Base-by-base conservation (phyloP, 2,113 vertebrate species). In the Sphaerodactylus townsendi region DNA sequence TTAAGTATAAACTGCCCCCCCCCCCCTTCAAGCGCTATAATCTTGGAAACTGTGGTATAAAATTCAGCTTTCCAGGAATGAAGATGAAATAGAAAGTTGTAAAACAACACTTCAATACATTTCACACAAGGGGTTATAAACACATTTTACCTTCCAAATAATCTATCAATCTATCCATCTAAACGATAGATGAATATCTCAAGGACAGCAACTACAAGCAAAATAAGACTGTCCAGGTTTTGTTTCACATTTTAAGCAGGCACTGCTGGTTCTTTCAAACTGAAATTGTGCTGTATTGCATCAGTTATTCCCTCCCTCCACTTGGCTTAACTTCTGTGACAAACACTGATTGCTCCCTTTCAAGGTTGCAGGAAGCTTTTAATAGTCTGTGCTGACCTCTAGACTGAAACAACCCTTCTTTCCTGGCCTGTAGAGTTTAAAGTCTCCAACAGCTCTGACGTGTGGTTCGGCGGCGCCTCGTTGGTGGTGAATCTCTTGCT, bases 381-480 rank as follows among this genome's bases (percentile, higher is more conserved):
- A 88, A 73, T 92, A 87, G 79, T 77, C 37, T 0, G 94, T 93
- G 97, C 98, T 99, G 96, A 99, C 99, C 98, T 99, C 98, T 94
- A 97, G 94, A 96, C 94, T 97, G 96, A 98, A 97, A 97, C 96
- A 96, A 97, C 97, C 95, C 95, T 95, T 95, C 93, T 94, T 90
- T 94, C 93, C 97, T 88, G 96, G 95, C 95, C 96, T 96, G 96
- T 95, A 95, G 97, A 96, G 96, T 96, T 97, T 98, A 93, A 95
- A 94, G 95, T 97, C 97, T 97, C 98, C 98, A 44, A 97, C 95
- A 85, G 97, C 95, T 94, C 94, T 96, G 95, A 97, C 96, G 95
- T 97, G 96, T 95, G 96, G 96, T 95, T 97, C 96, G 91, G 92
- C 95, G 71, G 94, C 90, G 87, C 95, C 90, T 93, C 89, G 95